A percentile compares a stretch with the other conserved stretches of the same genome.
phyloP scores from a whole-genome alignment of 2,797 vertebrate species.

The Fundulus diaphanus region DNA sequence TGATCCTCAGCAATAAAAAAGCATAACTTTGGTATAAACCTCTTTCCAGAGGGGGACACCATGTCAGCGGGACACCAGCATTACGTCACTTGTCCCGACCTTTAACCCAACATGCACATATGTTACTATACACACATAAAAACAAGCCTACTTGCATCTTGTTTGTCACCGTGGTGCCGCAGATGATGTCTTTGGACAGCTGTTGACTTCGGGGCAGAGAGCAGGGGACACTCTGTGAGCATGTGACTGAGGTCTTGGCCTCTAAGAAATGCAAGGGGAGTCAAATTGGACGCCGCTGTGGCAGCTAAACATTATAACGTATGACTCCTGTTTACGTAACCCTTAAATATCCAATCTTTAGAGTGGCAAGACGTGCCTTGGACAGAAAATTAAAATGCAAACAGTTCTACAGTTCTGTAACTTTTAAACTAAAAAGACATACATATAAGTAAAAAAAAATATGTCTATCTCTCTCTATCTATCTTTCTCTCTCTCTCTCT shows the following conservation, averaged over 20 bases:
- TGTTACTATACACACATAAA: not conserved
- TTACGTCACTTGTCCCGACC: constrained; percentile 30
- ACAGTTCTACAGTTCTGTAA: no score
- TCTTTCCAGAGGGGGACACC: constrained; percentile 8
- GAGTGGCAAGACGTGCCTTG: not conserved
- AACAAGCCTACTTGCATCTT: constrained; percentile 25
- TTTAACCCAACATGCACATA: constrained; percentile 29
- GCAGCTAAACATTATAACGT: not conserved
- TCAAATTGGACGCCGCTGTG: not conserved
- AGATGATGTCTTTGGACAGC: constrained; percentile 42
- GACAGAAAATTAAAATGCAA: not conserved
- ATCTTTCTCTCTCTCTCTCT: no score
- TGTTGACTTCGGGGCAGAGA: constrained; percentile 17
- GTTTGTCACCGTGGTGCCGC: constrained; percentile 51
- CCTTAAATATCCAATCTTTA: not conserved
- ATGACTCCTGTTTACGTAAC: not conserved
- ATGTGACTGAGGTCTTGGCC: constrained; percentile 13
- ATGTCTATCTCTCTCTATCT: no score
- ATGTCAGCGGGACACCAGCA: constrained; percentile 35
- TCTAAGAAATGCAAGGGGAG: constrained; percentile 11
- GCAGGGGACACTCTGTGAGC: not conserved
- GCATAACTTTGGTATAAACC: constrained; percentile 15
- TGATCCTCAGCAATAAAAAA: constrained; percentile 39
- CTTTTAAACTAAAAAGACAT: no score
- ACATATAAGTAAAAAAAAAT: no score